These are phyloP conservation scores for Himalopsyche kuldschensis DNA, from an alignment of 2,888 invertebrate species.

Conservation along the genomic window DNA sequence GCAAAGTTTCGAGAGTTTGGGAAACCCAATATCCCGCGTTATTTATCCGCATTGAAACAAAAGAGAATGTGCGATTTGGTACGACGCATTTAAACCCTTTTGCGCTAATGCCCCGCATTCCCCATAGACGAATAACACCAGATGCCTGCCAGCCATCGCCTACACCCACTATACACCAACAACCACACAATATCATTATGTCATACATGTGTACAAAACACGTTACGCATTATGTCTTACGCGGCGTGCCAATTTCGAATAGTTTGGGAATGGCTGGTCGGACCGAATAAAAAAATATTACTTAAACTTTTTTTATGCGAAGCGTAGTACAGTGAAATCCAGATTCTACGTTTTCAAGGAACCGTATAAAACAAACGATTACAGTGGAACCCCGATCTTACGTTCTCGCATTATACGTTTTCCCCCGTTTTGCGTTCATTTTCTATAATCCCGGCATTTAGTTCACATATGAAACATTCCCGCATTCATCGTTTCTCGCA, in stretches of 20 bases:
- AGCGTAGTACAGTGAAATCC: too few species aligned
- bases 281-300: too few species aligned
- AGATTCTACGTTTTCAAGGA: too few species aligned
- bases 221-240: not conserved
- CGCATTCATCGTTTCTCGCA: too few species aligned
- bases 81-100: slow-evolving; percentile 24
- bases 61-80: slow-evolving; percentile 28
- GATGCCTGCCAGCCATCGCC: not conserved
- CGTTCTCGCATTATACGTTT: too few species aligned
- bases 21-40: slow-evolving; percentile 5
- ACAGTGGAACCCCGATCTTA: too few species aligned
- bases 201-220: not conserved
- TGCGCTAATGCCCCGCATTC: slow-evolving; percentile 27
- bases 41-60: slow-evolving; percentile 32
- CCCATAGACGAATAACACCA: not conserved
- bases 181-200: not conserved
- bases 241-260: not conserved
- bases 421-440: too few species aligned
- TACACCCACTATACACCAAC: slow-evolving; percentile 8
- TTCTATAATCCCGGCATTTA: too few species aligned
- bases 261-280: not conserved
- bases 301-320: too few species aligned
- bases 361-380: too few species aligned
- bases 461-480: too few species aligned
- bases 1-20: not conserved